Percentiles rank a stretch among this genome's conserved stretches.
phyloP scores from a whole-genome alignment of 2,888 invertebrate genomes.

The Temnothorax unifasciatus region DNA sequence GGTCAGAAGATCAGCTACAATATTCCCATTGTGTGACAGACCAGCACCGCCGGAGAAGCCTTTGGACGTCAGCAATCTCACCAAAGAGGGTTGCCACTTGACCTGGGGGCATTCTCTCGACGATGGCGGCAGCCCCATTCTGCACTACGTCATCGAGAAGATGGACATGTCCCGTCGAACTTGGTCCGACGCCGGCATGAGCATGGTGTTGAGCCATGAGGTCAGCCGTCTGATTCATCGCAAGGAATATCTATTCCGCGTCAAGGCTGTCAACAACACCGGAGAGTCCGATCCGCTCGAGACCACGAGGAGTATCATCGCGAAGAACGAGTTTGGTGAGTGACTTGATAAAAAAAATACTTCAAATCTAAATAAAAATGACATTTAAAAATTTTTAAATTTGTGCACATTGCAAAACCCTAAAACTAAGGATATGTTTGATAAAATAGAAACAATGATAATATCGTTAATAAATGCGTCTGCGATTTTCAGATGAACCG shows the following conservation, averaged over 20 bases:
- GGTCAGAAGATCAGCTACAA: conserved; percentile 98
- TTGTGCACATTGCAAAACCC: neutral
- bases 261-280: conserved; percentile 98
- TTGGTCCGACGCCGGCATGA: conserved; percentile 97
- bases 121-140: conserved; percentile 97
- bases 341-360: conserved; percentile 80
- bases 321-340: conserved; percentile 96
- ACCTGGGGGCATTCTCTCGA: conserved; percentile 95
- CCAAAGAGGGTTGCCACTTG: conserved; percentile 95
- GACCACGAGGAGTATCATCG: conserved; percentile 94
- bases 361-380: neutral
- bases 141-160: conserved; percentile 98
- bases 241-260: conserved; percentile 98
- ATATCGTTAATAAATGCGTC: neutral
- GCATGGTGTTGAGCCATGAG: conserved; percentile 92
- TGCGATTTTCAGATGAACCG: conserved; percentile 91
- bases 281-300: conserved; percentile 98
- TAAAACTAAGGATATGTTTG: neutral
- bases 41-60: conserved; percentile 96
- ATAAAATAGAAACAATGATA: neutral
- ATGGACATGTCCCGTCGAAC: conserved; percentile 98
- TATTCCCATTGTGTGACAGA: conserved; percentile 96
- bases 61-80: conserved; percentile 93
- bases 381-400: neutral
- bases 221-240: conserved; percentile 96